Conservation (phyloP, 2,888 invertebrate species). For the Mimumesa dahlbomi region DNA sequence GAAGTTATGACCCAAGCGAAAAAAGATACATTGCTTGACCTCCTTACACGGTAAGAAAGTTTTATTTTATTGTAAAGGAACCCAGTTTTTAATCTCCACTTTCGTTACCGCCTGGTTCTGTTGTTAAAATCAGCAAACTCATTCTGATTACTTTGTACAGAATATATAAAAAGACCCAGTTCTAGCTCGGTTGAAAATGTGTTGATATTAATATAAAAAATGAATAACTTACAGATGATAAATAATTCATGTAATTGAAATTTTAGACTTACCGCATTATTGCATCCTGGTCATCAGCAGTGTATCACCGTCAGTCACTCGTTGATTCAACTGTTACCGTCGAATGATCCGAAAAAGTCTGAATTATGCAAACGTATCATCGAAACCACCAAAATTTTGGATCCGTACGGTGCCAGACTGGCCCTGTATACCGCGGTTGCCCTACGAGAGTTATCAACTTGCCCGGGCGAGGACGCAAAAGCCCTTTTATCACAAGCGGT, state of each 20-base stretch:
- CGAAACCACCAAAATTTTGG: conserved; percentile 84
- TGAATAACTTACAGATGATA: not conserved
- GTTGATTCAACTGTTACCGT: conserved; percentile 86
- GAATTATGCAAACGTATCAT: conserved; percentile 86
- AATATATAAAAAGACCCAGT: no score
- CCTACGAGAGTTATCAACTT: conserved; percentile 84
- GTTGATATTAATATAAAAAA: no score
- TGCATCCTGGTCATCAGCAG: conserved; percentile 93
- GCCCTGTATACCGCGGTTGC: conserved; percentile 90
- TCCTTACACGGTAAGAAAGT: conserved; percentile 83
- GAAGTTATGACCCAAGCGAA: conserved; percentile 83
- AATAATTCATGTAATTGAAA: not conserved
- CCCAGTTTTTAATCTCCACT: not conserved
- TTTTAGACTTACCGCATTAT: conserved; percentile 80
- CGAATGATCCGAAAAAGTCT: conserved; percentile 84
- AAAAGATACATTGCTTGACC: conserved; percentile 85
- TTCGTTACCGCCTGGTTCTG: no score
- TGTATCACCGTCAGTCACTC: conserved; percentile 91
- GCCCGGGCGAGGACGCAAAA: conserved; percentile 68
- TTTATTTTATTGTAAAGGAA: not conserved
- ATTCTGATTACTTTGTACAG: no score
- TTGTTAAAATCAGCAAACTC: no score
- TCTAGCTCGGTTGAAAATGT: no score
- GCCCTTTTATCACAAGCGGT: conserved; percentile 72
- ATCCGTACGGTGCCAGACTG: conserved; percentile 88